These are phyloP conservation scores for Hestina assimilis DNA, from an alignment of 1,140 invertebrate species.

Conservation along the genomic window DNA sequence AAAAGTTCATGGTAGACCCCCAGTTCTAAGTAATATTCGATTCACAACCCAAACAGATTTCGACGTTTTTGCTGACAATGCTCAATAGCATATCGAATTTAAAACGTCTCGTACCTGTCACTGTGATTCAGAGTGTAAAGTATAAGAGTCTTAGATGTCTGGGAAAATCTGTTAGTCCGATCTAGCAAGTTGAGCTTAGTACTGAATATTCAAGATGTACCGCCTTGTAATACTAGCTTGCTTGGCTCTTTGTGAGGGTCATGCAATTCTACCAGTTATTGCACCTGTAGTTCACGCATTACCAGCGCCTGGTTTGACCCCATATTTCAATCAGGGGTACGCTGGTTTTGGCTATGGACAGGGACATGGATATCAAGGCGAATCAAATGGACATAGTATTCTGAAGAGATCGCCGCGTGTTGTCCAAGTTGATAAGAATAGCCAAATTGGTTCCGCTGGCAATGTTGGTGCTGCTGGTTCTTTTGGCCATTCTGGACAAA, in stretches of 20 bases:
- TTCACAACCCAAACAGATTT: slow-evolving; percentile 35
- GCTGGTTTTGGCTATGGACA: slow-evolving; percentile 22
- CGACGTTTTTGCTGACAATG: slow-evolving; percentile 44
- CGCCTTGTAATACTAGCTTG: slow-evolving; percentile 37
- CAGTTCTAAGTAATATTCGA: too few species aligned
- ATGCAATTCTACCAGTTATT: slow-evolving; percentile 42
- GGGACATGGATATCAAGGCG: slow-evolving; percentile 22
- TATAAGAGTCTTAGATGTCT: slow-evolving; percentile 46
- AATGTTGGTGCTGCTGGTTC: slow-evolving; percentile 17
- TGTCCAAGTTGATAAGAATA: slow-evolving; percentile 31
- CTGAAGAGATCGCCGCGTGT: slow-evolving; percentile 53
- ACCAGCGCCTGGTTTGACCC: slow-evolving; percentile 27
- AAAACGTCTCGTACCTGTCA: slow-evolving; percentile 55
- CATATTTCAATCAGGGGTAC: slow-evolving; percentile 34
- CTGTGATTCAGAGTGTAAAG: slow-evolving; percentile 42
- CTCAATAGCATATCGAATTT: slow-evolving; percentile 57
- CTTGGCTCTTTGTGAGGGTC: slow-evolving; percentile 41
- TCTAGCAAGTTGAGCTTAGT: neutral
- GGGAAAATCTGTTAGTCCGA: neutral
- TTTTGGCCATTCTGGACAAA: slow-evolving; percentile 28
- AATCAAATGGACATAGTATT: slow-evolving; percentile 43
- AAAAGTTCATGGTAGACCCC: too few species aligned
- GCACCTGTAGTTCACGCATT: slow-evolving; percentile 36
- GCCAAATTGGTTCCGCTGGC: slow-evolving; percentile 23
- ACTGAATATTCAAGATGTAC: slow-evolving; percentile 41